Conservation (phyloP, 2,797 vertebrate species). For the Megalops cyprinoides region DNA sequence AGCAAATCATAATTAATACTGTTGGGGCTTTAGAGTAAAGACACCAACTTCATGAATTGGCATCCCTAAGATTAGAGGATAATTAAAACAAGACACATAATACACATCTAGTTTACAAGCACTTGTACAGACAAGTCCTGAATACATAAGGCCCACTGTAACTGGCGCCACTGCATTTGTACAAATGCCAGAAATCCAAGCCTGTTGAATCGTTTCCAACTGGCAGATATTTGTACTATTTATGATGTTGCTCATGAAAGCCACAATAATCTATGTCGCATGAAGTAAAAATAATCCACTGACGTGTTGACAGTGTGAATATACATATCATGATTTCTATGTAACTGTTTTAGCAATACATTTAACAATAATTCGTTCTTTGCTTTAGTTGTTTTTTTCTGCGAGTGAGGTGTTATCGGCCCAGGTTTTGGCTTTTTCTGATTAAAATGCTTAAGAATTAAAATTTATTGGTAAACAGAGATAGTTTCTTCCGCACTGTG, state of each 20-base stretch:
- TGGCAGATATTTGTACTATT: not conserved
- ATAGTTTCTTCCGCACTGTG: too few relatives aligned
- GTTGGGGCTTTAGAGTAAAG: too few relatives aligned
- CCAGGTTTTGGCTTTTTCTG: too few relatives aligned
- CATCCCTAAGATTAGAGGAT: too few relatives aligned
- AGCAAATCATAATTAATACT: too few relatives aligned
- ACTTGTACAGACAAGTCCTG: not conserved
- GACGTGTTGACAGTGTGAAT: not conserved
- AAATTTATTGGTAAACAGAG: too few relatives aligned
- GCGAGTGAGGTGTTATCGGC: too few relatives aligned
- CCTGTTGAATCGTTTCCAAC: not conserved
- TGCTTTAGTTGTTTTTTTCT: too few relatives aligned
- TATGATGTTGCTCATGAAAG: slow-evolving; percentile 4
- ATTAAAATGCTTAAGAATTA: too few relatives aligned
- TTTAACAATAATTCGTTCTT: not conserved
- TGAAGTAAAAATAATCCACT: not conserved
- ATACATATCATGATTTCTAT: not conserved
- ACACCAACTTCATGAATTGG: too few relatives aligned
- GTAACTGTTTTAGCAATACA: not conserved
- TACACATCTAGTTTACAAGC: not conserved
- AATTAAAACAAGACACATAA: not conserved
- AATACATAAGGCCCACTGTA: not conserved
- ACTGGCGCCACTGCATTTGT: not conserved
- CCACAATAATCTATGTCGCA: not conserved
- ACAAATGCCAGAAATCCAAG: not conserved